Conservation (phyloP, 2,113 vertebrate species). For the Paramisgurnus dabryanus region DNA sequence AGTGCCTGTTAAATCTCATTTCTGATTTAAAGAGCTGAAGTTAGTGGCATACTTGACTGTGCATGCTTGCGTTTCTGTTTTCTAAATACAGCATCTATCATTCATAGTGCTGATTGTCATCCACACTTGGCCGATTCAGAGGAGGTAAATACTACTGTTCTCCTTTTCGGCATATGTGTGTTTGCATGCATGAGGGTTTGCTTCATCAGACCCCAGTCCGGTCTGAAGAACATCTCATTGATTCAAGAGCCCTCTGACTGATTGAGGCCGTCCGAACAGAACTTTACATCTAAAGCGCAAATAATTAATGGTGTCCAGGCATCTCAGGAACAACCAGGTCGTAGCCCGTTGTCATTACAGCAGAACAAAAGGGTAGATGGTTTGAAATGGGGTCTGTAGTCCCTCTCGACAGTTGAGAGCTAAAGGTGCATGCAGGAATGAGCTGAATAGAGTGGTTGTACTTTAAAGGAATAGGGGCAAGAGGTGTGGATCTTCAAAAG, state of each 20-base stretch:
- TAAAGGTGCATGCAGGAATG: constrained; percentile 35
- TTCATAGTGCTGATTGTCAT: constrained; percentile 27
- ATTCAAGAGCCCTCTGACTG: constrained; percentile 59
- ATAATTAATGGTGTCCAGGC: constrained; percentile 45
- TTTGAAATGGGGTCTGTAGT: constrained; percentile 16
- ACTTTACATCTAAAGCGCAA: constrained; percentile 49
- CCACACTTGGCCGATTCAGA: not conserved
- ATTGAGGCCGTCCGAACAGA: constrained; percentile 47
- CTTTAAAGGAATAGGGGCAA: not conserved
- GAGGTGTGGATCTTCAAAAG: no score
- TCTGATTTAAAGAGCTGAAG: not conserved
- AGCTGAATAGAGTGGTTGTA: constrained; percentile 22
- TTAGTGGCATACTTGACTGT: constrained; percentile 5
- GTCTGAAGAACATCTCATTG: constrained; percentile 51
- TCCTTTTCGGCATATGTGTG: constrained; percentile 20
- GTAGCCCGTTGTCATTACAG: constrained; percentile 42
- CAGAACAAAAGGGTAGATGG: constrained; percentile 37
- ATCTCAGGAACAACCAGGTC: constrained; percentile 27
- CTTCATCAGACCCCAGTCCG: constrained; percentile 45
- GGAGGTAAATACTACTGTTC: not conserved
- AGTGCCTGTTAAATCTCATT: constrained; percentile 30
- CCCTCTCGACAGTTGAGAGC: constrained; percentile 15
- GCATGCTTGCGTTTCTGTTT: not conserved
- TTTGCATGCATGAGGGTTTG: constrained; percentile 38
- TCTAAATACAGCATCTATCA: not conserved